Conservation (phyloP, 2,113 vertebrate genomes). For the Vicugna pacos region DNA sequence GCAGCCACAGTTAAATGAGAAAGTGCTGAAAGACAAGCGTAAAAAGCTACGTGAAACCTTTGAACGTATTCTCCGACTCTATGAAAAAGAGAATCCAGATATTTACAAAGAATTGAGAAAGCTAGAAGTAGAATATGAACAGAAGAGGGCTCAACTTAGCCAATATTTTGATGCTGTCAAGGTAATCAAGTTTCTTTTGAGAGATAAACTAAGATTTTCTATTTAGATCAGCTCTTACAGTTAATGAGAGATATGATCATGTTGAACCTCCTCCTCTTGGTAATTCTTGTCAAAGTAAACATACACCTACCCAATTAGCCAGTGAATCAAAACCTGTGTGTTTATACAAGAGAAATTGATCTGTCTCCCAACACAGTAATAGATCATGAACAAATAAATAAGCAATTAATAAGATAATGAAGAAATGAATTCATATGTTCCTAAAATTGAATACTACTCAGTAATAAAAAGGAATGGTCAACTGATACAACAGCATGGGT, state of each 20-base stretch:
- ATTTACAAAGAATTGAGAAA: slow-evolving; percentile 97
- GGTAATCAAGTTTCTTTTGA: slow-evolving; percentile 85
- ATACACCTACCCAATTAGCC: background rate
- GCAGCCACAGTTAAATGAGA: slow-evolving; percentile 96
- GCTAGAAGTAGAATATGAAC: slow-evolving; percentile 96
- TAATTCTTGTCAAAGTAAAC: background rate
- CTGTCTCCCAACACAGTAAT: background rate
- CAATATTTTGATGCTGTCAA: slow-evolving; percentile 99
- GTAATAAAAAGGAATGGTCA: background rate
- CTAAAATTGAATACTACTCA: background rate
- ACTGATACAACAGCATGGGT: background rate
- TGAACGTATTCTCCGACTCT: slow-evolving; percentile 96
- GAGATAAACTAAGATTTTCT: slow-evolving; percentile 10
- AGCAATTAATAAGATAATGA: background rate
- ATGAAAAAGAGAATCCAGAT: slow-evolving; percentile 98
- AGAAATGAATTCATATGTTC: background rate
- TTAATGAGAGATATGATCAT: background rate
- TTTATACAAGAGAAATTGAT: slow-evolving; percentile 2
- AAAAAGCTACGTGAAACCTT: slow-evolving; percentile 99
- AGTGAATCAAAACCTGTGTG: background rate
- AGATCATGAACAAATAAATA: background rate
- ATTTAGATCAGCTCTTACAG: background rate
- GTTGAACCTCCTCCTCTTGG: background rate
- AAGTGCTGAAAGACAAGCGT: slow-evolving; percentile 97
- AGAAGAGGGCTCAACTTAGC: slow-evolving; percentile 96